Conservation (phyloP, 2,113 vertebrate genomes). For the Scytalopus superciliaris region DNA sequence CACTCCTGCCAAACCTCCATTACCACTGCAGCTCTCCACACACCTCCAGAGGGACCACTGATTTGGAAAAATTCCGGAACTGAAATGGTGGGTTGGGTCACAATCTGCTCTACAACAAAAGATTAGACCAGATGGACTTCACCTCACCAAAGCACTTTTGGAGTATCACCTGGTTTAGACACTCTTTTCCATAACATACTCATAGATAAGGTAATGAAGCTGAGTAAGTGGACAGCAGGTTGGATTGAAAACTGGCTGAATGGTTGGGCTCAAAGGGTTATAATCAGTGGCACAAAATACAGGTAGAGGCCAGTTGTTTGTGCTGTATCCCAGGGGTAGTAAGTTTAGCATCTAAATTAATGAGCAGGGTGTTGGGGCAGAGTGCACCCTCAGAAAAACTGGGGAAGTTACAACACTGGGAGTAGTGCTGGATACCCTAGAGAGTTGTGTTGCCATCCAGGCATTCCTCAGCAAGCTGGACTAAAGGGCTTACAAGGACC, state of each 20-base stretch:
- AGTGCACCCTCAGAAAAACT: background rate
- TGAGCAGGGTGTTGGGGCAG: background rate
- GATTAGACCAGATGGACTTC: background rate
- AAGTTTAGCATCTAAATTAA: background rate
- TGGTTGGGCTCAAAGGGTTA: background rate
- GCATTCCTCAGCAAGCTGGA: background rate
- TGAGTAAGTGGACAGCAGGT: background rate
- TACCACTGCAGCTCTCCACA: background rate
- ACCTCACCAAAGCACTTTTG: background rate
- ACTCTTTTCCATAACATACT: background rate
- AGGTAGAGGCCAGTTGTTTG: fast-evolving
- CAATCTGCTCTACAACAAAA: background rate
- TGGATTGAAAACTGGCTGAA: background rate
- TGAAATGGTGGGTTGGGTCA: background rate
- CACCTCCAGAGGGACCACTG: background rate
- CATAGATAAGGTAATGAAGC: background rate
- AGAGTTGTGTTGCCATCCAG: background rate
- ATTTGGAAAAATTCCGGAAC: background rate
- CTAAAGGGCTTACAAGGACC: background rate
- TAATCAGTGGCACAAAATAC: background rate
- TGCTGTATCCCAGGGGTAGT: background rate
- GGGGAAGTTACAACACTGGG: background rate
- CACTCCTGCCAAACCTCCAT: background rate
- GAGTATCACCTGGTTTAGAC: background rate
- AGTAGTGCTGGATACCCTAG: background rate